Conservation (phyloP, 2,888 invertebrate species). For the Allygus modestus region DNA sequence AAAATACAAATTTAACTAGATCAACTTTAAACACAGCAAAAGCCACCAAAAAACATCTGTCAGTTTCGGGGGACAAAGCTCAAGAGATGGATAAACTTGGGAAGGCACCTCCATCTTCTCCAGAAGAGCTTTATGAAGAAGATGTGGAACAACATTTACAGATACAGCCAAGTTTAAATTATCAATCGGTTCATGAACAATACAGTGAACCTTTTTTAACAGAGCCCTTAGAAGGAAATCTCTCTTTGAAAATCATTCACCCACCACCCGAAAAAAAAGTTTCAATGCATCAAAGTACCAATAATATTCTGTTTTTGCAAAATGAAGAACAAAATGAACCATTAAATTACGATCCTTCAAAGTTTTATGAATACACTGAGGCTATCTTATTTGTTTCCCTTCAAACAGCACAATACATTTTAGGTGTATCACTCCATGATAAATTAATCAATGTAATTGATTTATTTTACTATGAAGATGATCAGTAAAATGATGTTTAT, state of each 20-base stretch:
- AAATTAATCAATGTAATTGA: slow-evolving; percentile 4
- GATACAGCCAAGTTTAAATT: too few species aligned
- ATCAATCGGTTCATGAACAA: too few species aligned
- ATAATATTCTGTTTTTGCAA: not conserved
- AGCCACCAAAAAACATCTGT: too few species aligned
- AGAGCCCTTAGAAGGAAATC: not conserved
- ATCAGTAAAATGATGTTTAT: not conserved
- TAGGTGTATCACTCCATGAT: not conserved
- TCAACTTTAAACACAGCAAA: too few species aligned
- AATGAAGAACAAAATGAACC: not conserved
- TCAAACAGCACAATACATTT: slow-evolving; percentile 17
- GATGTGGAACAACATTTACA: too few species aligned
- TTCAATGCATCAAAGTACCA: not conserved
- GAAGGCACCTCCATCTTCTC: too few species aligned
- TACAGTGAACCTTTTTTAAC: too few species aligned
- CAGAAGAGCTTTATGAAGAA: too few species aligned
- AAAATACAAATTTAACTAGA: not conserved
- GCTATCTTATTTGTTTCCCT: not conserved
- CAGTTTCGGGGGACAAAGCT: too few species aligned
- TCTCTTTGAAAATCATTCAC: not conserved
- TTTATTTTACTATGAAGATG: not conserved
- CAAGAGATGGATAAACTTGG: too few species aligned
- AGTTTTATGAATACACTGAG: not conserved
- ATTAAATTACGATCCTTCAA: not conserved
- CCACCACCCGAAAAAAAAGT: slow-evolving; percentile 3